Evolutionary conservation across 2,113 vertebrate genomes (phyloP).

Genomic region (Morone saxatilis): DNA sequence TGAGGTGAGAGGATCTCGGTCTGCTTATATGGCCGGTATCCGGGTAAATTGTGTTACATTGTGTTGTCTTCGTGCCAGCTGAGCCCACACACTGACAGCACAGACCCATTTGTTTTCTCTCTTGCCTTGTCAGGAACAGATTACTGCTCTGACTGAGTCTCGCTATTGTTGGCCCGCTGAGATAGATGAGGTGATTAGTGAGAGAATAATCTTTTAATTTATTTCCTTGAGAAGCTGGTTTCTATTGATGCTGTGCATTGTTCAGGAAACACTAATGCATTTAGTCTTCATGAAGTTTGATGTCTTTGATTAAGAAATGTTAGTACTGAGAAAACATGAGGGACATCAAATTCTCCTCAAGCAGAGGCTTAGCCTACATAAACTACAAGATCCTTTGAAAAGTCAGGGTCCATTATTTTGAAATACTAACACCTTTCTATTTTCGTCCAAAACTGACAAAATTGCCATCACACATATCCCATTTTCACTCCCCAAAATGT

Average conservation of each 20-base stretch:
- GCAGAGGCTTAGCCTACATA: no score
- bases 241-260: background rate
- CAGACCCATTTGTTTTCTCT: constrained; percentile 50
- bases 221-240: background rate
- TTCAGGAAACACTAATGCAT: no score
- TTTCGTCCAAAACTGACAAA: no score
- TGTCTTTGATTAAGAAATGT: no score
- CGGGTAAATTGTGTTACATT: constrained; percentile 80
- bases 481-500: no score
- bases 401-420: no score
- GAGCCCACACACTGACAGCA: constrained; percentile 66
- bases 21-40: constrained; percentile 87
- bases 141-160: constrained; percentile 32
- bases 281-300: no score
- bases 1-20: constrained; percentile 55
- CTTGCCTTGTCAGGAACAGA: constrained; percentile 40
- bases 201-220: constrained; percentile 12
- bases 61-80: constrained; percentile 55
- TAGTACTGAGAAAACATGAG: no score
- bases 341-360: no score
- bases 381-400: no score
- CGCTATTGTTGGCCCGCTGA: constrained; percentile 32
- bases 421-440: no score
- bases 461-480: no score
- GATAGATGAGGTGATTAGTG: constrained; percentile 48